Conservation (phyloP, 2,888 invertebrate genomes). For the Adelognathus sp. region DNA sequence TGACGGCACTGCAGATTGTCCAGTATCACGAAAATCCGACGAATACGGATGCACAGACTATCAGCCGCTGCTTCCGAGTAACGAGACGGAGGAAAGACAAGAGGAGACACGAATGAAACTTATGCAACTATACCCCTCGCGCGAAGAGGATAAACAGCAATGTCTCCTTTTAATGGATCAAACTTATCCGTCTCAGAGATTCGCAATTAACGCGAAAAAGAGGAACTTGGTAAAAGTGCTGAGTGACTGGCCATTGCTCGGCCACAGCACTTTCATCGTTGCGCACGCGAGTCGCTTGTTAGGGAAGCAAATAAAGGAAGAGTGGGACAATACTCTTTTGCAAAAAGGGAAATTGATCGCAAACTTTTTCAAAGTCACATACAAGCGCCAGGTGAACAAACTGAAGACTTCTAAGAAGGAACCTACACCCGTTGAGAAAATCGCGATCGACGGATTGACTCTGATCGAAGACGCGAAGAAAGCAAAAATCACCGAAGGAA, state of each 20-base stretch:
- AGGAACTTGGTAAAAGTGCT: not conserved
- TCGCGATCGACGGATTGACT: not conserved
- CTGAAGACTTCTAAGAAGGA: not conserved
- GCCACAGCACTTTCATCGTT: not conserved
- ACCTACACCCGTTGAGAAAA: not conserved
- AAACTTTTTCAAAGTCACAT: not conserved
- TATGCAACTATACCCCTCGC: not conserved
- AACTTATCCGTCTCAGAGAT: slow-evolving; percentile 20
- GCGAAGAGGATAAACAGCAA: not conserved
- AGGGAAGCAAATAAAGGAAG: not conserved
- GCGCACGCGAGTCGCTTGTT: slow-evolving; percentile 2
- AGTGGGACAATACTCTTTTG: not conserved
- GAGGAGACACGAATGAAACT: slow-evolving; percentile 18
- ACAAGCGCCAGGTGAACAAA: not conserved
- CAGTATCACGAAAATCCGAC: slow-evolving; percentile 22
- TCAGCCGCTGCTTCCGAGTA: slow-evolving; percentile 10
- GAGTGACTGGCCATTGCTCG: slow-evolving; percentile 9
- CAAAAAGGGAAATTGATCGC: not conserved
- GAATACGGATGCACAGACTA: slow-evolving; percentile 34
- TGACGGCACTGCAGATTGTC: not conserved
- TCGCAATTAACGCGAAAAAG: not conserved
- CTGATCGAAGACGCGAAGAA: not conserved
- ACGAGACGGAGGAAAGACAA: slow-evolving; percentile 19
- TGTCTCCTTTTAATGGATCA: slow-evolving; percentile 19
- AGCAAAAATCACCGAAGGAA: not conserved